These are phyloP conservation scores for Ptilodon capucinus DNA, from an alignment of 2,888 invertebrate species.

Conservation along the genomic window DNA sequence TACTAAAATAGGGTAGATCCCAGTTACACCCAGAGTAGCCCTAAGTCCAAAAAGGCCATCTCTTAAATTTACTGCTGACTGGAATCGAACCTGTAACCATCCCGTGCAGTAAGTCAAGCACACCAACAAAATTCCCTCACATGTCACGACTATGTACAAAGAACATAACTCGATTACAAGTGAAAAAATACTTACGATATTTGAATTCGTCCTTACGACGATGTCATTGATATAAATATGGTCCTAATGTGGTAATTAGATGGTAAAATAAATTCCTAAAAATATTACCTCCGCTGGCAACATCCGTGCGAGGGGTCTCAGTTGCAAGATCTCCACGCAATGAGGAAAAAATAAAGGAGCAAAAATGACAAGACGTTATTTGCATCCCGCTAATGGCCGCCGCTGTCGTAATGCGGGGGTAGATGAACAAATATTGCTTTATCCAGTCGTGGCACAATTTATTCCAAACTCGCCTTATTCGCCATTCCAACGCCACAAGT, in stretches of 20 bases:
- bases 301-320: conserved; percentile 38
- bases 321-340: conserved; percentile 55
- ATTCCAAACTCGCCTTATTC: conserved; percentile 78
- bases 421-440: conserved; percentile 82
- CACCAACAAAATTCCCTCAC: too few species aligned
- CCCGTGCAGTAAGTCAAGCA: too few species aligned
- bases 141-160: too few species aligned
- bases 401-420: conserved; percentile 78
- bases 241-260: neutral
- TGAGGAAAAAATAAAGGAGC: conserved; percentile 77
- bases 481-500: conserved; percentile 69
- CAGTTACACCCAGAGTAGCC: too few species aligned
- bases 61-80: too few species aligned
- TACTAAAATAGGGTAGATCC: too few species aligned
- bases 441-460: conserved; percentile 78
- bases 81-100: too few species aligned
- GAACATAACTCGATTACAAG: too few species aligned
- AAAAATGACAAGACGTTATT: conserved; percentile 82
- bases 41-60: too few species aligned
- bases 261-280: neutral
- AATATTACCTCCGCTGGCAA: neutral
- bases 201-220: too few species aligned
- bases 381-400: conserved; percentile 80
- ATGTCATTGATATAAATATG: too few species aligned
- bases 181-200: too few species aligned